Conservation (phyloP, 2,888 invertebrate genomes). For the Choreutis nemorana region DNA sequence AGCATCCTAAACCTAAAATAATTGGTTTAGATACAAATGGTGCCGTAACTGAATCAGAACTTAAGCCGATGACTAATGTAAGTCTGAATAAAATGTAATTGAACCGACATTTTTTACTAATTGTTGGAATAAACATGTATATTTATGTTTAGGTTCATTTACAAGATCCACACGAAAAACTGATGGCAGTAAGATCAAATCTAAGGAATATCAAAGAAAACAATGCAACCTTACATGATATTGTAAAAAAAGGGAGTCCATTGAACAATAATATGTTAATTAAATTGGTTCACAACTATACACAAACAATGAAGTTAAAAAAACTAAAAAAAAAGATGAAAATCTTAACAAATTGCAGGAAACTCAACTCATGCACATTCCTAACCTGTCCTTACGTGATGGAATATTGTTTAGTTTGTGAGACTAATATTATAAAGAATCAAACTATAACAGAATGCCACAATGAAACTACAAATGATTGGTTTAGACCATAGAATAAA, state of each 20-base stretch:
- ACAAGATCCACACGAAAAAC: no score
- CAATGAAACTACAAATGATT: background rate
- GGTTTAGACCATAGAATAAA: background rate
- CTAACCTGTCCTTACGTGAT: constrained; percentile 28
- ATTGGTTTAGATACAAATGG: constrained; percentile 28
- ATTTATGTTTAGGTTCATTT: no score
- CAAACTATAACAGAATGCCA: background rate
- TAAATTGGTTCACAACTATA: no score
- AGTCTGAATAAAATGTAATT: no score
- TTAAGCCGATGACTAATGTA: no score
- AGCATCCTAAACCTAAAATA: constrained; percentile 19
- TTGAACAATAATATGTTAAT: no score
- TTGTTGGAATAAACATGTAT: no score
- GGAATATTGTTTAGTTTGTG: constrained; percentile 32
- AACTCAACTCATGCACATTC: constrained; percentile 26
- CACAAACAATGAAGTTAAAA: background rate
- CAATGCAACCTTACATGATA: no score
- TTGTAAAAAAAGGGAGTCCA: constrained; percentile 12
- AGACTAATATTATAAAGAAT: constrained; percentile 16
- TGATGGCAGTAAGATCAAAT: no score
- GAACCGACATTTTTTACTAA: no score
- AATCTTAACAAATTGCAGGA: constrained; percentile 28
- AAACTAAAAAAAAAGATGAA: constrained; percentile 17
- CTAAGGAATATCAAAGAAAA: no score
- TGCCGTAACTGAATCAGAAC: no score